These are phyloP conservation scores for Benitochromis conjunctus DNA, from an alignment of 2,113 vertebrate species.

Conservation along the genomic window DNA sequence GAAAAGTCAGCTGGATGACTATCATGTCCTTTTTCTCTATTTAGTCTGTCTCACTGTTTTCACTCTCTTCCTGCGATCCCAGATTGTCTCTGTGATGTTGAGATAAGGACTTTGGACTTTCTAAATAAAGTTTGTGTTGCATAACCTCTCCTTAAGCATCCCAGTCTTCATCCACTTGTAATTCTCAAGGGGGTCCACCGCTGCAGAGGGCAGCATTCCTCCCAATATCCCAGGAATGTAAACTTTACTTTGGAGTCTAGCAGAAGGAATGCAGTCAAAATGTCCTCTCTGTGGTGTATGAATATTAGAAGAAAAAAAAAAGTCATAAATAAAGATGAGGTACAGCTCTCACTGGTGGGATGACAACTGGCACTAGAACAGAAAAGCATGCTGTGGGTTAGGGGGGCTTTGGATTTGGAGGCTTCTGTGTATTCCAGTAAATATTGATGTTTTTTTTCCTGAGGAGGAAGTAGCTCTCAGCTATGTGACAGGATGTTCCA, in stretches of 20 bases:
- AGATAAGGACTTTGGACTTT: neutral
- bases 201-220: constrained; percentile 50
- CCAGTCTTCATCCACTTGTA: constrained; percentile 1
- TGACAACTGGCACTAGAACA: constrained; percentile 51
- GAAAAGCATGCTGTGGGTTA: constrained; percentile 32
- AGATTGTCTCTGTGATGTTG: neutral
- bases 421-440: constrained; percentile 54
- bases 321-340: constrained; percentile 70
- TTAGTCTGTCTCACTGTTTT: neutral
- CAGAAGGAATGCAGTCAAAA: constrained; percentile 59
- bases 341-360: constrained; percentile 43
- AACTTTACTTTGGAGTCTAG: constrained; percentile 68
- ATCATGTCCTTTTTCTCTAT: neutral
- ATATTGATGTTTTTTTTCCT: constrained; percentile 70
- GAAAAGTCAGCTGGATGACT: neutral
- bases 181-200: neutral
- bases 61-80: neutral
- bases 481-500: constrained; percentile 51
- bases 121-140: neutral
- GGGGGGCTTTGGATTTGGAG: constrained; percentile 26
- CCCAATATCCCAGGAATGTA: constrained; percentile 56
- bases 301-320: constrained; percentile 35
- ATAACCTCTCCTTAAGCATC: neutral
- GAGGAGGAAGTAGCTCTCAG: constrained; percentile 53
- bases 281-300: constrained; percentile 39